These are phyloP conservation scores for Thymelicus sylvestris DNA, from an alignment of 2,888 invertebrate species.

Conservation along the genomic window DNA sequence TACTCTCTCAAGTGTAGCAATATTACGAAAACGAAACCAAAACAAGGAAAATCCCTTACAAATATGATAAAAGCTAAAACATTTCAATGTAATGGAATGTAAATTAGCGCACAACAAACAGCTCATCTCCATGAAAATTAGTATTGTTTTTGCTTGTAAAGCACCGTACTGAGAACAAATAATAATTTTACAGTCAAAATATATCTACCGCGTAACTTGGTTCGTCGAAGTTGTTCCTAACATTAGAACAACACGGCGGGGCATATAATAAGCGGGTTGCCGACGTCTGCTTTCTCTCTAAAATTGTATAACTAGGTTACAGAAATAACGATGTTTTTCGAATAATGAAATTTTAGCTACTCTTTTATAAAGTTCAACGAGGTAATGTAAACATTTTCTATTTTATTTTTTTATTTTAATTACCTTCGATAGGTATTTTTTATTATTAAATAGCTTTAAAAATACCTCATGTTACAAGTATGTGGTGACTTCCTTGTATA, in stretches of 20 bases:
- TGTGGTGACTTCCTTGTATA: too few relatives aligned
- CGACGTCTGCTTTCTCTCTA: constrained; percentile 53
- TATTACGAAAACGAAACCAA: background rate
- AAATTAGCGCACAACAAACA: constrained; percentile 34
- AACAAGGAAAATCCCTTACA: constrained; percentile 13
- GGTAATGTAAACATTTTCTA: too few relatives aligned
- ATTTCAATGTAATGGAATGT: constrained; percentile 26
- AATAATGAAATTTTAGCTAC: constrained; percentile 24
- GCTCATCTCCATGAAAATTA: constrained; percentile 34
- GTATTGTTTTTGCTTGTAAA: constrained; percentile 37
- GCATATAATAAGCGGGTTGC: constrained; percentile 53
- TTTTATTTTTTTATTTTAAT: too few relatives aligned
- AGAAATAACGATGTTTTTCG: constrained; percentile 48
- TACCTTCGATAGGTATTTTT: too few relatives aligned
- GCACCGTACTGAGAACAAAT: constrained; percentile 32
- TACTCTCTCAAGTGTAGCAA: background rate
- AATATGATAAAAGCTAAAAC: constrained; percentile 23
- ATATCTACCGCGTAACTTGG: constrained; percentile 43
- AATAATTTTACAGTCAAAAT: constrained; percentile 47
- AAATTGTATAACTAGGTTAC: constrained; percentile 50
- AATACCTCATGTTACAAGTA: too few relatives aligned
- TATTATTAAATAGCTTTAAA: too few relatives aligned
- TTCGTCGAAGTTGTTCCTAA: constrained; percentile 51
- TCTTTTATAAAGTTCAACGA: too few relatives aligned
- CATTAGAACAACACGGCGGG: constrained; percentile 53